These are phyloP conservation scores for Iguana delicatissima DNA, from an alignment of 2,797 vertebrate genomes.

Conservation along the genomic window DNA sequence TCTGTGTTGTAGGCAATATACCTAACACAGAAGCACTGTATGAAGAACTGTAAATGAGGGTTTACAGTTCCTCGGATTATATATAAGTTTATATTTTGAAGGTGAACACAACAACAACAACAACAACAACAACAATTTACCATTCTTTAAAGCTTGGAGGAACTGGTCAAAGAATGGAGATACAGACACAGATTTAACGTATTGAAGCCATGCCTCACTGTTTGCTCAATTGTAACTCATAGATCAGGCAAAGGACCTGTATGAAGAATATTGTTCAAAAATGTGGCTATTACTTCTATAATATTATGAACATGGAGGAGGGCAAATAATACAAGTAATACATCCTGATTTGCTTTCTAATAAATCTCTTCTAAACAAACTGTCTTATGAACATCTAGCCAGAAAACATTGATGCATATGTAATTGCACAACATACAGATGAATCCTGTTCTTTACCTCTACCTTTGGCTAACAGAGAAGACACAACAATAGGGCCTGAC, in stretches of 20 bases:
- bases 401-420: slow-evolving; percentile 7
- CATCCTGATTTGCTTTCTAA: neutral
- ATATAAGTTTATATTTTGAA: neutral
- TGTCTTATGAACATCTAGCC: neutral
- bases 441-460: slow-evolving; percentile 41
- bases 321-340: neutral
- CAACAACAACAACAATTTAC: neutral
- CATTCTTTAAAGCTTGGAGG: neutral
- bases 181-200: neutral
- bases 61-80: neutral
- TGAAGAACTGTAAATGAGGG: neutral
- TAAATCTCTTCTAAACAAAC: slow-evolving; percentile 12
- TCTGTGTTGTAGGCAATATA: neutral
- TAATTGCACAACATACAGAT: slow-evolving; percentile 47
- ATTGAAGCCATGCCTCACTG: neutral
- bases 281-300: neutral
- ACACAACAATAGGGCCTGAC: slow-evolving; percentile 59
- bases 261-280: neutral
- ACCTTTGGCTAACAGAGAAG: slow-evolving; percentile 50
- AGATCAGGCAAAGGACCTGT: neutral
- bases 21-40: neutral
- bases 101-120: too few species aligned
- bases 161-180: neutral
- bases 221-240: neutral
- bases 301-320: neutral